Base-by-base conservation (phyloP, 2,888 invertebrate genomes). In the Calephelis perditalis region DNA sequence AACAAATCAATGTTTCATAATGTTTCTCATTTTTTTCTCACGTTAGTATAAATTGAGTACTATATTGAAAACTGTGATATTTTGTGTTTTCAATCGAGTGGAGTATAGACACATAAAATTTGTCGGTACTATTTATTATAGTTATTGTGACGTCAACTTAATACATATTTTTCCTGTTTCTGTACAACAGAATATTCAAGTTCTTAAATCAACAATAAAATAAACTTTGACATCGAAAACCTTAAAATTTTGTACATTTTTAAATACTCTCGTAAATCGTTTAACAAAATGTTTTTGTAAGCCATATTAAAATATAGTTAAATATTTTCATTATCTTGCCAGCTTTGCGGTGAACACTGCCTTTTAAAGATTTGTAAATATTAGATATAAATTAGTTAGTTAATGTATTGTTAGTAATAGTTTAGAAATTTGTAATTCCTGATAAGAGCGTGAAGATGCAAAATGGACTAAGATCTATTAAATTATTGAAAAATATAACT, bases 51-150 rank as follows among this genome's bases (percentile, higher is more conserved):
- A 75, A 73, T 76, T 71, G 75, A 77, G 72, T 78, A 74, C 76
- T 82, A 81, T 84, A 86, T 89, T 88, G 88, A 79, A 86, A 89
- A 88, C 89, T 90, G 90, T 90, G 90, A 90, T 90, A 90, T 86
- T 86, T 76, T 81, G 79, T 86, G 84, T 86, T 88, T 89, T 86
- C 88, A 86, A 88, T 86, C 76, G 70, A 77, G 71, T 78, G 68
- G 72, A 75, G 74, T 11, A 44, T 35, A 57, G 44, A 45, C n/a
- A 8, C 37, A 10, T 58, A 58, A 36, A 57, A 15, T 7, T 58
- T 15, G 15, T 47, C 8, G 9, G 46, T 36, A 37, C n/a, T 57
- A 37, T 57, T 37, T 7, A 40, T 35, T 26, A 52, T 5, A 36
- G 36, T 40, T 7, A 56, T 40, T 40, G 26, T 56, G 40, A 26